Evolutionary conservation across 2,797 vertebrate genomes (phyloP).

Genomic region (Geotrypetes seraphini): DNA sequence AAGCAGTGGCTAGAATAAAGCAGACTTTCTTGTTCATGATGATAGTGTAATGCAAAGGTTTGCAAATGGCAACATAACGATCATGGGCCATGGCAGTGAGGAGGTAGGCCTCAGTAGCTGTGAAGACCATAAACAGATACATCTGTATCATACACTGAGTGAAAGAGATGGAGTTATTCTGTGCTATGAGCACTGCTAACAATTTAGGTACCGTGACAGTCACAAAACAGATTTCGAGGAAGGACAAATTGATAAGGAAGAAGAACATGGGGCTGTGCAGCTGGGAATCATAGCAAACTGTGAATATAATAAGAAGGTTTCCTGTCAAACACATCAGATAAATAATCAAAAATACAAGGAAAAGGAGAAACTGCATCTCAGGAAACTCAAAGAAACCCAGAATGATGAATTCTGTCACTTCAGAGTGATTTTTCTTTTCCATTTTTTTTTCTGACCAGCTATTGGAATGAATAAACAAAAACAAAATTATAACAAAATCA

Average conservation of each 20-base stretch:
- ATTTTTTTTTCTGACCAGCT: too few species aligned
- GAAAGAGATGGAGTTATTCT: constrained; percentile 24
- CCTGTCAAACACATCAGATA: too few species aligned
- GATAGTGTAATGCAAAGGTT: constrained; percentile 26
- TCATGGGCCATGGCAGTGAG: constrained; percentile 35
- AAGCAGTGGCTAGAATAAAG: constrained; percentile 12
- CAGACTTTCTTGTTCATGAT: constrained; percentile 25
- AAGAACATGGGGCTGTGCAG: constrained; percentile 36
- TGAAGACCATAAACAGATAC: constrained; percentile 37
- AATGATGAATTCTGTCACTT: too few species aligned
- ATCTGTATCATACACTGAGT: constrained; percentile 30
- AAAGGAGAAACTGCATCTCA: too few species aligned
- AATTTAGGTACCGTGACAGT: constrained; percentile 29
- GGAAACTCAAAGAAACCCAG: too few species aligned
- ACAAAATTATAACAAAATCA: too few species aligned
- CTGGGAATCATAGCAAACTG: too few species aligned
- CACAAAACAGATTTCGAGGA: constrained; percentile 32
- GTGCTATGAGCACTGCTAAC: constrained; percentile 25
- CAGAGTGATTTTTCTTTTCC: too few species aligned
- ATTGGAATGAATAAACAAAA: too few species aligned
- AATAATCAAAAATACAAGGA: too few species aligned
- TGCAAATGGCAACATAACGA: constrained; percentile 34
- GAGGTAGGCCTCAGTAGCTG: constrained; percentile 33
- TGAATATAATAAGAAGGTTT: too few species aligned
- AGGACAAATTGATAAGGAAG: constrained; percentile 29